Conservation (phyloP, 2,113 vertebrate genomes). For the Progne subis region DNA sequence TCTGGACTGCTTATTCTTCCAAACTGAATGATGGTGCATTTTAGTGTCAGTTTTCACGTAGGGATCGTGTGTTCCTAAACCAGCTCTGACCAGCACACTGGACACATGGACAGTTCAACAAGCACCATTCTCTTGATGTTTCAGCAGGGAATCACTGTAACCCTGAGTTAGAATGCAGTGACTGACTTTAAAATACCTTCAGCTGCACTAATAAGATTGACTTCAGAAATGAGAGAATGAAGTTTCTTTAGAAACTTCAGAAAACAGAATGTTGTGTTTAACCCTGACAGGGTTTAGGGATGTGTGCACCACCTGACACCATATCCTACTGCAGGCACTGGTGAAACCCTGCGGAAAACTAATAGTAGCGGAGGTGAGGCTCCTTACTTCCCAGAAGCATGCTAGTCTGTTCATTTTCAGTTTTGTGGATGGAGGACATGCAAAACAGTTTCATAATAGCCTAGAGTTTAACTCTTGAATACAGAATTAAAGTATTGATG, state of each 20-base stretch:
- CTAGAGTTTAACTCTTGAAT: background rate
- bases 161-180: background rate
- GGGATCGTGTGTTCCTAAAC: background rate
- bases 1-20: background rate
- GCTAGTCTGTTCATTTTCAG: background rate
- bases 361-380: background rate
- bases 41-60: background rate
- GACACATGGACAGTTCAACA: background rate
- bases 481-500: background rate
- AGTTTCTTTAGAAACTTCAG: too few species aligned
- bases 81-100: background rate
- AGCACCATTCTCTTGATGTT: fast-evolving
- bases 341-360: background rate
- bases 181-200: background rate
- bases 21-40: background rate
- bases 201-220: background rate
- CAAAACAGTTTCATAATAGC: background rate
- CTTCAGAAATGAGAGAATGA: background rate
- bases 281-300: background rate
- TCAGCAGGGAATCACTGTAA: background rate
- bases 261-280: background rate
- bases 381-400: background rate
- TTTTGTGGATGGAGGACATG: background rate
- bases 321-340: background rate
- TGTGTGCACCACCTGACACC: background rate